phyloP scores from a whole-genome alignment of 2,113 vertebrate genomes.

The Tachuris rubrigastra region DNA sequence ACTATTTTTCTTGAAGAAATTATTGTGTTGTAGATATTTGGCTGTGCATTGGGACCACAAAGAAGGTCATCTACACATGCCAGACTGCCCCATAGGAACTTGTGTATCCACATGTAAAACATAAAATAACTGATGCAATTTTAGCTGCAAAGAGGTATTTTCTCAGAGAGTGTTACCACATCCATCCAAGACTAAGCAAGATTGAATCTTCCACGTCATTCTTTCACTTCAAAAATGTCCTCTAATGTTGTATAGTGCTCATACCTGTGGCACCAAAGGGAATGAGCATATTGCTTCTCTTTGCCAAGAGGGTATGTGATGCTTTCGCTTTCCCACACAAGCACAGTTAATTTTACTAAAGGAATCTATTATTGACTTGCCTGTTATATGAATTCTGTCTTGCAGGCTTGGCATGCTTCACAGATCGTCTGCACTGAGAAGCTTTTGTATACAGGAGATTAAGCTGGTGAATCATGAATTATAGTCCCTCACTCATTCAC shows the following conservation, averaged over 20 bases:
- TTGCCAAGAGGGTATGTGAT: neutral
- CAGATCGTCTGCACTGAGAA: neutral
- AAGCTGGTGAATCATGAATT: constrained; percentile 55
- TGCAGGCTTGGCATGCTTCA: neutral
- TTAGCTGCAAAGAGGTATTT: neutral
- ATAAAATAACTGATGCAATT: neutral
- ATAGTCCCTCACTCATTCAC: constrained; percentile 22
- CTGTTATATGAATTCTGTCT: constrained; percentile 16
- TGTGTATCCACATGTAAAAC: neutral
- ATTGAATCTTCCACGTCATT: neutral
- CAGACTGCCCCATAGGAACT: neutral
- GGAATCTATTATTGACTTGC: constrained; percentile 34
- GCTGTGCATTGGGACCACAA: neutral
- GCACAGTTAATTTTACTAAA: neutral
- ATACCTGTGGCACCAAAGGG: neutral
- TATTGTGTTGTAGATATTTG: neutral
- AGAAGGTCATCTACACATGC: neutral
- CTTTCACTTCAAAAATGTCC: neutral
- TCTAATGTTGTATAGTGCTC: neutral
- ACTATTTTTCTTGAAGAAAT: neutral
- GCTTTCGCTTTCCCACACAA: neutral
- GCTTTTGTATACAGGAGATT: neutral
- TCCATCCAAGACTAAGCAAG: neutral
- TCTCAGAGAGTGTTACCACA: neutral
- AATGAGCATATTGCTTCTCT: neutral